Percentiles rank a stretch among this genome's conserved stretches.
phyloP scores from a whole-genome alignment of 2,113 vertebrate genomes.

The Pteronura brasiliensis region DNA sequence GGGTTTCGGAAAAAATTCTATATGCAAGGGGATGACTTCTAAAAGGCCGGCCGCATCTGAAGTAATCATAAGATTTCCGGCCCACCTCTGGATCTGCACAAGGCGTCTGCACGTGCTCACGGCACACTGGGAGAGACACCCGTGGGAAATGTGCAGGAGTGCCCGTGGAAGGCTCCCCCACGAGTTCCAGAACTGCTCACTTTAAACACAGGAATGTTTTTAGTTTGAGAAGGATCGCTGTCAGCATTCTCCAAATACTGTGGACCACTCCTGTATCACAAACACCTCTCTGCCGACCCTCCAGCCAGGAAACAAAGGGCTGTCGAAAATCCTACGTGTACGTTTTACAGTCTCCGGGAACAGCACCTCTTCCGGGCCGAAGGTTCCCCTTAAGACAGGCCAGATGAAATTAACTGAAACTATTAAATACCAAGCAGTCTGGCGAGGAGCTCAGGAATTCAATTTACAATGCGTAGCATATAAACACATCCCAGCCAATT shows the following conservation, averaged over 20 bases:
- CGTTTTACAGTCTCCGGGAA: background rate
- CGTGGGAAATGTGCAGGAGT: background rate
- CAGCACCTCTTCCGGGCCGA: background rate
- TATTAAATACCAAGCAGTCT: background rate
- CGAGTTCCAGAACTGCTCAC: constrained; percentile 52
- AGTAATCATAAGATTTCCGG: background rate
- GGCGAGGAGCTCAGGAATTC: background rate
- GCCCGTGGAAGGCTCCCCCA: constrained; percentile 35
- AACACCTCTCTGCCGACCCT: too few species aligned
- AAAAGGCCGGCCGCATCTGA: background rate
- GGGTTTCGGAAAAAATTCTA: background rate
- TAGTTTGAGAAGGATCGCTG: constrained; percentile 61
- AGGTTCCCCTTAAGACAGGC: background rate
- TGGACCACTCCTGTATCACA: background rate
- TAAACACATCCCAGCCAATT: background rate
- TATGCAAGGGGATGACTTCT: background rate
- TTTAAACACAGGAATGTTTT: constrained; percentile 74
- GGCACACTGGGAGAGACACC: background rate
- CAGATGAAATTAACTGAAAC: background rate
- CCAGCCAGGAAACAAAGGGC: background rate
- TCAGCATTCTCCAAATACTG: constrained; percentile 63
- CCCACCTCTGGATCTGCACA: background rate
- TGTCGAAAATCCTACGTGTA: background rate
- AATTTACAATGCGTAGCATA: background rate
- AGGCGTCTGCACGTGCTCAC: background rate